Percentiles rank a stretch among this genome's conserved stretches.
These are phyloP conservation scores for Chrosomus eos DNA, from an alignment of 2,797 vertebrate species.

Conservation along the genomic window DNA sequence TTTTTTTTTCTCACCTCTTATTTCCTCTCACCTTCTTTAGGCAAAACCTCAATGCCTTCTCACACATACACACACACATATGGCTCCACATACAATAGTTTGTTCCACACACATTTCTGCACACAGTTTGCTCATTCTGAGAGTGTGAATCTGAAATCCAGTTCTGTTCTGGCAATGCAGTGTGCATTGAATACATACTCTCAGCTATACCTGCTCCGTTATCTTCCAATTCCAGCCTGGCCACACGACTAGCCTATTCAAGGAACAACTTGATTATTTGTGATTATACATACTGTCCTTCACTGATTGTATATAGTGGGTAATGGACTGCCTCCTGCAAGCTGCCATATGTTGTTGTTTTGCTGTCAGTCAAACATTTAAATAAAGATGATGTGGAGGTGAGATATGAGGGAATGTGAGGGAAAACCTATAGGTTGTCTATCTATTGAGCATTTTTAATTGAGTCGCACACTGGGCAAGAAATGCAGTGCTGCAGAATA, in stretches of 20 bases:
- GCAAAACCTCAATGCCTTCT: background rate
- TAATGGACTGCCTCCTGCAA: conserved; percentile 40
- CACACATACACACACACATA: background rate
- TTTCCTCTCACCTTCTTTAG: conserved; percentile 22
- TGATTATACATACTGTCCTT: conserved; percentile 50
- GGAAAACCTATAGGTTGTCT: background rate
- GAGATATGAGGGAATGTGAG: background rate
- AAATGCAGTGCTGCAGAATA: background rate
- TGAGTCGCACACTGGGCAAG: background rate
- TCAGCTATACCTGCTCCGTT: background rate
- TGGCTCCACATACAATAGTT: background rate
- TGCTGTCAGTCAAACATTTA: conserved; percentile 41
- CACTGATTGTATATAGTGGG: conserved; percentile 41
- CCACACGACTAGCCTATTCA: background rate
- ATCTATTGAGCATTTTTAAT: conserved; percentile 8
- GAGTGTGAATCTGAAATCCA: conserved; percentile 25
- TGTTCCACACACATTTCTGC: conserved; percentile 32
- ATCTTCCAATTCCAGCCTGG: conserved; percentile 37
- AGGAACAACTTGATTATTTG: conserved; percentile 38
- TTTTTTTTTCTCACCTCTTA: conserved; percentile 8
- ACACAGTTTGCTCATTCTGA: conserved; percentile 20
- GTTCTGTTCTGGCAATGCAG: background rate
- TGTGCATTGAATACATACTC: conserved; percentile 40
- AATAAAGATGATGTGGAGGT: conserved; percentile 22
- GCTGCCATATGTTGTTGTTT: conserved; percentile 39